Evolutionary conservation across 2,797 vertebrate genomes (phyloP).

Genomic region (Lagodon rhomboides): DNA sequence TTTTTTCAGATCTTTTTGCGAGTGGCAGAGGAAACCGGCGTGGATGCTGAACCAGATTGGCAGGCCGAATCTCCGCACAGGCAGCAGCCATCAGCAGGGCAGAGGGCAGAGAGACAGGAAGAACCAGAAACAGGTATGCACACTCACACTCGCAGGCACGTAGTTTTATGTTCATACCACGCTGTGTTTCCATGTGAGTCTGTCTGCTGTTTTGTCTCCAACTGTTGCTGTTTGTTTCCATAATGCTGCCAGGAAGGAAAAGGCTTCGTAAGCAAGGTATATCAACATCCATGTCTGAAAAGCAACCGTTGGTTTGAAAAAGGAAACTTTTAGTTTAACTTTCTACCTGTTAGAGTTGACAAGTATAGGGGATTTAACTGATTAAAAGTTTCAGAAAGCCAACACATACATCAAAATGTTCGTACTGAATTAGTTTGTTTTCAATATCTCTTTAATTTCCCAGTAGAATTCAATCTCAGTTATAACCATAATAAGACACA

Average conservation of each 20-base stretch:
- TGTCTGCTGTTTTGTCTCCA: slow-evolving; percentile 39
- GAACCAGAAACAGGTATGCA: slow-evolving; percentile 77
- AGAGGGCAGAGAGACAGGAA: slow-evolving; percentile 57
- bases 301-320: not conserved
- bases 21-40: slow-evolving; percentile 84
- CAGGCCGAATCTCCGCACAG: slow-evolving; percentile 28
- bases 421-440: not conserved
- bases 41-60: slow-evolving; percentile 71
- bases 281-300: not conserved
- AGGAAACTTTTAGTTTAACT: not conserved
- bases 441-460: not conserved
- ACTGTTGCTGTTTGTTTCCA: slow-evolving; percentile 66
- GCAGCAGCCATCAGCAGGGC: slow-evolving; percentile 26
- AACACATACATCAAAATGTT: no score
- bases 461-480: no score
- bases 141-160: not conserved
- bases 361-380: not conserved
- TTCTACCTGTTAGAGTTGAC: not conserved
- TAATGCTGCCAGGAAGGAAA: slow-evolving; percentile 84
- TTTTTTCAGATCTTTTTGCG: slow-evolving; percentile 91
- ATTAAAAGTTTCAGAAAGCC: not conserved
- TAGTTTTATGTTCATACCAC: slow-evolving; percentile 10
- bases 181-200: slow-evolving; percentile 18
- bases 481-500: no score
- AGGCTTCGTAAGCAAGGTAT: slow-evolving; percentile 82